Evolutionary conservation across 2,113 vertebrate genomes (phyloP), one percentile per base, ranked within the genome.

Genomic region (Chloropsis cyanopogon): DNA sequence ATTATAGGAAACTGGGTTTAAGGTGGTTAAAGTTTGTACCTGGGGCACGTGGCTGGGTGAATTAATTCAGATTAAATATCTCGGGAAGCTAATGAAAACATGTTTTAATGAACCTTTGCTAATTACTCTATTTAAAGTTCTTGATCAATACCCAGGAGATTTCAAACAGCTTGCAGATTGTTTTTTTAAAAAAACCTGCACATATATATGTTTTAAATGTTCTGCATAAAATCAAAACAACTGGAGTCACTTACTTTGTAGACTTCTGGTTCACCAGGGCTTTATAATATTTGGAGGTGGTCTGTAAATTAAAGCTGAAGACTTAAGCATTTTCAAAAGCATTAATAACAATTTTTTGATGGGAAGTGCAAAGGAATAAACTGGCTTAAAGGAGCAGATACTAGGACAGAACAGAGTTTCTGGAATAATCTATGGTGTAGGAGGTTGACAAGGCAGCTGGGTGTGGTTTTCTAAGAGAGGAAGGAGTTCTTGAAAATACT

Each of bases 81-180:
- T 79, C 52, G 81, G 70, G 69, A 92, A 56, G 37, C 49, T 93
- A 92, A 93, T 90, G 85, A n/a, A 88, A 73, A 56, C 44, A 44
- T 94, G 53, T 73, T 89, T 93, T 97, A 94, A 95, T 95, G 94
- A 96, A 91, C 71, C 35, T 22, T 70, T 47, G 35, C 78, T 96
- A 96, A 95, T 97, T 92, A 92, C 66, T 91, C 35, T 85, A 24
- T 94, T 95, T 87, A 70, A 94, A 90, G 39, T 95, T 88, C 82
- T 86, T 95, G 94, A 95, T 95, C 92, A 82, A 73, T 96, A 77
- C 87, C 22, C 64, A n/a, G 56, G 90, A 90, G 94, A 88, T 63
- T 56, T 94, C 50, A 90, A 52, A 63, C 44, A 80, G 33, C 73
- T 82, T 49, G n/a, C 50, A 88, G 59, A 70, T 61, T 47, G 18